These are phyloP conservation scores for Odocoileus hemionus DNA, from an alignment of 2,113 vertebrate species.

Conservation along the genomic window DNA sequence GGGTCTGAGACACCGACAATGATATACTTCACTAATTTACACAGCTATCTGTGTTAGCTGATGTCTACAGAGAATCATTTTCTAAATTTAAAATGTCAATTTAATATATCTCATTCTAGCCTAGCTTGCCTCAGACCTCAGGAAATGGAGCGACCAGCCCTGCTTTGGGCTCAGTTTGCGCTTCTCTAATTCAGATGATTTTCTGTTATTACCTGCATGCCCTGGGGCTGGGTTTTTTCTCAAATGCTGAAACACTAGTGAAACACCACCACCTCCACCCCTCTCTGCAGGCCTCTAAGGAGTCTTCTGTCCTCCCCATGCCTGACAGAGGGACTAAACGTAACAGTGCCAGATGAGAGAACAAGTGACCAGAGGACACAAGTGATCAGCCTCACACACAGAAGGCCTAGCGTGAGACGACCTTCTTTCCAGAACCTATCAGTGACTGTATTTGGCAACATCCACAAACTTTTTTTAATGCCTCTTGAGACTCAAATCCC, in stretches of 20 bases:
- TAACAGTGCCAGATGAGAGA: not conserved
- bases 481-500: constrained; percentile 29
- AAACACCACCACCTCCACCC: not conserved
- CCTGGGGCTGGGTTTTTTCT: not conserved
- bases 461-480: not conserved
- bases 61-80: constrained; percentile 8
- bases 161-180: not conserved
- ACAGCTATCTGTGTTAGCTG: not conserved
- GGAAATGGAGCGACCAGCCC: not conserved
- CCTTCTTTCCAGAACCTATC: not conserved
- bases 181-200: not conserved
- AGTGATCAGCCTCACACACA: not conserved
- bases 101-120: not conserved
- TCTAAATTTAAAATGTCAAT: constrained; percentile 11
- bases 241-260: not conserved
- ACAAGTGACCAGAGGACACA: not conserved
- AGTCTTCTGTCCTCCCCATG: not conserved
- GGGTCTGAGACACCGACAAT: not conserved
- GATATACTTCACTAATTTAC: not conserved
- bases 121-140: not conserved
- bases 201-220: not conserved
- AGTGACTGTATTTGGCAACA: not conserved
- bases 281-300: not conserved
- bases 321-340: not conserved
- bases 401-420: not conserved